Conservation (phyloP, 2,797 vertebrate species). For the Paratrypauchen microcephalus region DNA sequence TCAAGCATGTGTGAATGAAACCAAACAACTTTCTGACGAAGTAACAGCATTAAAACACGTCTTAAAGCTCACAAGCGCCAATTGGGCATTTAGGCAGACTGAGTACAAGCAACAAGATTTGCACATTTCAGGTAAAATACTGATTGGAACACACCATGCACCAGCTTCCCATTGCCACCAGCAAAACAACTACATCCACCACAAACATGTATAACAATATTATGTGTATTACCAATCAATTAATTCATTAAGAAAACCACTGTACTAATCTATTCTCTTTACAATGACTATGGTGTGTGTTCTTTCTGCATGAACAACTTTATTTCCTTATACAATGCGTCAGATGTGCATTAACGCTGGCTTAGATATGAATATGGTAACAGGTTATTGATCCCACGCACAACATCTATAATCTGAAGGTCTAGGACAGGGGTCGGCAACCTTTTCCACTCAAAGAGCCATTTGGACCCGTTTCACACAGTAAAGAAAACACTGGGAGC, state of each 20-base stretch:
- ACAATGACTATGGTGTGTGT: background rate
- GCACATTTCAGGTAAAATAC: background rate
- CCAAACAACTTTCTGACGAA: too few species aligned
- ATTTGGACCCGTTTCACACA: too few species aligned
- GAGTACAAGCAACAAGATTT: background rate
- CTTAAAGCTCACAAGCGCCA: too few species aligned
- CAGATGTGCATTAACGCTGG: background rate
- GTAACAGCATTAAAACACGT: too few species aligned
- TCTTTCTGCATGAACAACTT: background rate
- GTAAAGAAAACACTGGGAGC: too few species aligned
- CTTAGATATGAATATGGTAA: conserved; percentile 10
- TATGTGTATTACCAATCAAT: background rate
- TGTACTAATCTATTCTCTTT: background rate
- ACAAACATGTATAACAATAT: background rate
- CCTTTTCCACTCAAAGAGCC: too few species aligned
- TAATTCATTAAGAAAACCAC: background rate
- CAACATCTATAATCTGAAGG: background rate
- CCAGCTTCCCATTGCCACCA: conserved; percentile 8
- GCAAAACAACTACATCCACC: background rate
- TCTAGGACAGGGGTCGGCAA: too few species aligned
- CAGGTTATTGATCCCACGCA: conserved; percentile 21
- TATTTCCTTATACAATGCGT: background rate
- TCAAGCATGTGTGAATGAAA: too few species aligned
- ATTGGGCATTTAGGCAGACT: background rate
- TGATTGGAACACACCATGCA: background rate